Evolutionary conservation across 2,888 invertebrate species (phyloP), one percentile per base, ranked within the genome.

Genomic region (Eupithecia exiguata): DNA sequence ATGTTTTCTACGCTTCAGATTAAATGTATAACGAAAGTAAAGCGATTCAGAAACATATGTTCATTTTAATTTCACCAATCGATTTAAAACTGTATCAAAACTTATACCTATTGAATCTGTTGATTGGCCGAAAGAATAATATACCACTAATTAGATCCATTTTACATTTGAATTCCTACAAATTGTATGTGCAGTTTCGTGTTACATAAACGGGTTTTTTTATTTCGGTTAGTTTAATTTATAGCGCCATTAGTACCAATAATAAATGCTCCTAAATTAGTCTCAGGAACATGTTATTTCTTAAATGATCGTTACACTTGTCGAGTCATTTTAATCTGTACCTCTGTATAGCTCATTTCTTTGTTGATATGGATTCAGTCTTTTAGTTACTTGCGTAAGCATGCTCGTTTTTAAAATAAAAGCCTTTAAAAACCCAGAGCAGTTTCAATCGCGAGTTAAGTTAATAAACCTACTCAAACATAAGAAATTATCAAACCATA

Each of bases 1-100:
- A 80, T 79, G 73, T 78, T 80, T 78, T 80, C 75, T n/a, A 36
- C 18, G 10, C 38, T 63, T 18, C 35, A 63, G 7, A 35, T 63
- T 3, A 16, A 62, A 38, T 36, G 18, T 36, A 36, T 58, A 25
- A 10, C 21, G 40, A 53, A 53, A 10, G 4, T 18, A 58, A 58
- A 58, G 12, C 25, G 21, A 21, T 58, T 58, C 21, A 25, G n/a
- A 58, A 9, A 12, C 10, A 12, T 25, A 25, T 35, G 2, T 18
- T 35, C 62, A 18, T 62, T 35, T 30, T 0, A 18, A 10, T 18
- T 18, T 35, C 12, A 62, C 35, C 40, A 40, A 58, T 25, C 58
- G 9, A 7, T 30, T 62, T 36, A 35, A 62, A 62, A 40, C 40
- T 38, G 16, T 65, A 14, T 38, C 63, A 65, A 21, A 21, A 36